These are phyloP conservation scores for Altica lythri DNA, from an alignment of 2,888 invertebrate species.

Conservation along the genomic window DNA sequence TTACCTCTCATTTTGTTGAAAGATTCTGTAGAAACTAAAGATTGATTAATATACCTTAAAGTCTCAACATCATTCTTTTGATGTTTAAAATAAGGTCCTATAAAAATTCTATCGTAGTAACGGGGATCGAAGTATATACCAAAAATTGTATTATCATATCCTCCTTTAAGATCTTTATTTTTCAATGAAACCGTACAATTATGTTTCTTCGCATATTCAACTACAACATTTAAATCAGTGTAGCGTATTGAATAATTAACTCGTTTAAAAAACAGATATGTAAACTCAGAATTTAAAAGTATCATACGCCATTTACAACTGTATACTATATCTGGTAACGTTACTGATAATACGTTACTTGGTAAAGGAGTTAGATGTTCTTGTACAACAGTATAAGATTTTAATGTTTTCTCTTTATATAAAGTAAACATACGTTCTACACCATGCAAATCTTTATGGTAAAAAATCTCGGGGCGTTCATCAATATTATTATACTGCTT, in stretches of 20 bases:
- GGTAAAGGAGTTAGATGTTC: too few species aligned
- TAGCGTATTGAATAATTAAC: conserved; percentile 62
- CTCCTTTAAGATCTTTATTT: conserved; percentile 38
- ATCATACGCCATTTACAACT: conserved; percentile 61
- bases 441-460: conserved; percentile 40
- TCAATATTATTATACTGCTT: not conserved
- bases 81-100: conserved; percentile 52
- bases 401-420: conserved; percentile 47
- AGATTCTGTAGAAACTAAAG: conserved; percentile 45
- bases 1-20: conserved; percentile 48
- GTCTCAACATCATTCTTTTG: conserved; percentile 50
- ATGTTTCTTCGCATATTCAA: conserved; percentile 58
- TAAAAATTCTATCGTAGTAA: conserved; percentile 49
- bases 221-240: conserved; percentile 59
- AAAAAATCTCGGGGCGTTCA: conserved; percentile 32
- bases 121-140: conserved; percentile 53
- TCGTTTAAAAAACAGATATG: conserved; percentile 59
- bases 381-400: conserved; percentile 30
- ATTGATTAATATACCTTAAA: conserved; percentile 47
- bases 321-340: conserved; percentile 35
- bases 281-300: conserved; percentile 62
- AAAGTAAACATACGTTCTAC: conserved; percentile 24
- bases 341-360: too few species aligned
- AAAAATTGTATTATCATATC: conserved; percentile 45
- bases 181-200: conserved; percentile 59